A percentile compares a stretch with the other conserved stretches of the same genome.
Conservation (phyloP, 2,113 vertebrate genomes). For the Cricetomys ansorgei region DNA sequence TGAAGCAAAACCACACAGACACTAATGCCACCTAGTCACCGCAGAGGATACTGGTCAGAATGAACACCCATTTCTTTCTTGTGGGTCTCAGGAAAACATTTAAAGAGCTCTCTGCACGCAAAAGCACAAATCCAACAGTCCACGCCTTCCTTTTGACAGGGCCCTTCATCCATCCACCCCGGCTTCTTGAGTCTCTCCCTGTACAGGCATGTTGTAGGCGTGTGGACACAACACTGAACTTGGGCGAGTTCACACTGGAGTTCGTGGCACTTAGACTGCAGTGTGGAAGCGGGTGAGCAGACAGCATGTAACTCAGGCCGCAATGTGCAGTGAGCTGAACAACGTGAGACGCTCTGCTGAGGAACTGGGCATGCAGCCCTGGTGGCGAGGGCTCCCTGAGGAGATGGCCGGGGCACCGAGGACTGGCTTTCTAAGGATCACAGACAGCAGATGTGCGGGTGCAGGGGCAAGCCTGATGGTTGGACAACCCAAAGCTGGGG, state of each 20-base stretch:
- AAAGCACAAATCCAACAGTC: background rate
- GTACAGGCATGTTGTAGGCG: background rate
- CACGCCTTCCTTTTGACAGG: background rate
- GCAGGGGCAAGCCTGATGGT: background rate
- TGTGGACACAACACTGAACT: background rate
- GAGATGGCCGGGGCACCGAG: background rate
- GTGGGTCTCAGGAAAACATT: background rate
- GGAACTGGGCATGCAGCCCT: background rate
- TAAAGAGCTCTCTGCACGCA: background rate
- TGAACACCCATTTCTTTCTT: background rate
- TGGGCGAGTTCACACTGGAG: background rate
- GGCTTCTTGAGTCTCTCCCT: background rate
- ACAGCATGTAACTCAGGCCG: fast-evolving
- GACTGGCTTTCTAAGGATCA: background rate
- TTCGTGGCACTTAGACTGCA: background rate
- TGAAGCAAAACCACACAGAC: background rate
- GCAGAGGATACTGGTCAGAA: background rate
- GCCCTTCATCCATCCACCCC: background rate
- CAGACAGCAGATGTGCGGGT: background rate
- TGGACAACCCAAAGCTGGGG: too few species aligned
- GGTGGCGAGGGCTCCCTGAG: background rate
- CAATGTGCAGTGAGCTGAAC: fast-evolving
- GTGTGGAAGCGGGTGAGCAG: background rate
- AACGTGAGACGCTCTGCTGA: background rate
- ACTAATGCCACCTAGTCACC: background rate